These are phyloP conservation scores for Macrophya annulata DNA, from an alignment of 2,888 invertebrate genomes.

Conservation along the genomic window DNA sequence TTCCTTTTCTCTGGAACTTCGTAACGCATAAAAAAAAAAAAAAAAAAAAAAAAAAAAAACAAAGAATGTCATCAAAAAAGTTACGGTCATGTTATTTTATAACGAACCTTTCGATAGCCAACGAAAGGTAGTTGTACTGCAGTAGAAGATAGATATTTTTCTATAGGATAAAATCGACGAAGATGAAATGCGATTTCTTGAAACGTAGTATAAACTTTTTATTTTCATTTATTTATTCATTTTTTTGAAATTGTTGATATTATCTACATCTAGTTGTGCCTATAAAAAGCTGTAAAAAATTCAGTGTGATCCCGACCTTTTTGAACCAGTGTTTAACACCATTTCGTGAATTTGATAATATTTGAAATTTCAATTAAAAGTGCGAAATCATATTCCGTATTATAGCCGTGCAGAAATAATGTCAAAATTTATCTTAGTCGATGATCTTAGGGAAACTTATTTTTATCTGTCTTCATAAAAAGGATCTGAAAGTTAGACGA, in stretches of 20 bases:
- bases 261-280: not conserved
- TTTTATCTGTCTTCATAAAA: not conserved
- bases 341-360: slow-evolving; percentile 4
- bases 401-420: not conserved
- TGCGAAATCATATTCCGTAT: not conserved
- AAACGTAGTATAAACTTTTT: not conserved
- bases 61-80: not conserved
- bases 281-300: not conserved
- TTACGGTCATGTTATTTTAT: slow-evolving; percentile 3
- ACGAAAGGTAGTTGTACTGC: not conserved
- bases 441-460: not conserved
- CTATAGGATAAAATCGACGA: not conserved
- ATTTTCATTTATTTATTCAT: no score
- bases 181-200: not conserved
- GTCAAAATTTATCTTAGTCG: not conserved
- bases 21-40: not conserved
- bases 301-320: not conserved
- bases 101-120: not conserved
- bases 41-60: not conserved
- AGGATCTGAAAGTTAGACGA: not conserved
- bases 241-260: no score
- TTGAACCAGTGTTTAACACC: not conserved
- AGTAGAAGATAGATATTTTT: slow-evolving; percentile 15
- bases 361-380: slow-evolving; percentile 2
- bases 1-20: not conserved